A percentile compares a stretch with the other conserved stretches of the same genome.
phyloP scores from a whole-genome alignment of 2,888 invertebrate species.

The Malachius bipustulatus region DNA sequence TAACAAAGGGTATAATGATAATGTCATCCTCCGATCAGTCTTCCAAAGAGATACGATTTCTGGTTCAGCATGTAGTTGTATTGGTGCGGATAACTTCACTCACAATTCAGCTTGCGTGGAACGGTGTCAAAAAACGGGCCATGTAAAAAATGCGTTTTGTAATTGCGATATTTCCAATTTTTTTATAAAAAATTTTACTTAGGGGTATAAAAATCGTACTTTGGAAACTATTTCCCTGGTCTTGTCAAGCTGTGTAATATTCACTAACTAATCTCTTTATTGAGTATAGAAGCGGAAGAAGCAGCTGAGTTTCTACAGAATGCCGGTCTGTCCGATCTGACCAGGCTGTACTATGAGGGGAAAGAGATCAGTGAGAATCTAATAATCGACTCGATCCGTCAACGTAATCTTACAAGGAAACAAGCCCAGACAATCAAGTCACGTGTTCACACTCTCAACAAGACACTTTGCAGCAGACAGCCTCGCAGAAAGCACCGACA shows the following conservation, averaged over 20 bases:
- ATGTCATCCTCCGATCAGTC: too few species aligned
- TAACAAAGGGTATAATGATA: too few species aligned
- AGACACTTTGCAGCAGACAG: slow-evolving; percentile 55
- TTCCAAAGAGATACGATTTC: too few species aligned
- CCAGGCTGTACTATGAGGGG: slow-evolving; percentile 58
- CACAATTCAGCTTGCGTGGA: too few species aligned
- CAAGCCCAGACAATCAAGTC: slow-evolving; percentile 69
- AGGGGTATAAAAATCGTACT: too few species aligned
- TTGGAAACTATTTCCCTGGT: slow-evolving; percentile 1
- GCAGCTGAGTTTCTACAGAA: slow-evolving; percentile 66
- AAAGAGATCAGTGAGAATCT: slow-evolving; percentile 54
- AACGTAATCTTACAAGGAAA: slow-evolving; percentile 51
- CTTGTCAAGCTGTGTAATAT: slow-evolving; percentile 5
- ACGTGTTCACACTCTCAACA: slow-evolving; percentile 63
- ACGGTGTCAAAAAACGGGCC: too few species aligned
- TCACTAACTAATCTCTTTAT: slow-evolving; percentile 8
- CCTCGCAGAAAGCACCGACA: slow-evolving; percentile 46
- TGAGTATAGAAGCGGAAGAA: slow-evolving; percentile 55
- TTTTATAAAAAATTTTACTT: too few species aligned
- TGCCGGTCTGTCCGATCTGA: slow-evolving; percentile 59
- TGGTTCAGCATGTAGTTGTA: too few species aligned
- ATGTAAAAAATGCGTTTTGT: too few species aligned
- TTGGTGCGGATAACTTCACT: too few species aligned
- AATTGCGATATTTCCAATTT: too few species aligned
- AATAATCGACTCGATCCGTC: slow-evolving; percentile 44